Conservation (phyloP, 2,113 vertebrate species). For the Periophthalmodon schlosseri region DNA sequence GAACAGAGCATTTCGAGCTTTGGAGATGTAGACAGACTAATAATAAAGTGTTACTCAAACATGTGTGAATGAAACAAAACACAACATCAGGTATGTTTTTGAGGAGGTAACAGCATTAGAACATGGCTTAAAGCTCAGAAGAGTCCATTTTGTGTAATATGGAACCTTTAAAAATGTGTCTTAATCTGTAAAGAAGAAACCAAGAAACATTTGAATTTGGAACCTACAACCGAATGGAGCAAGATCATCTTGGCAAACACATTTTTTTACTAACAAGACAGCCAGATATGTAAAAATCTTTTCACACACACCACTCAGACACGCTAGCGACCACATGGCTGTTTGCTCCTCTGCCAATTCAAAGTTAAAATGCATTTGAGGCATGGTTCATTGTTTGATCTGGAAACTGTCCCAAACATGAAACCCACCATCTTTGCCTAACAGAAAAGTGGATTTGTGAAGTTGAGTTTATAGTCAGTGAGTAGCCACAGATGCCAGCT, state of each 20-base stretch:
- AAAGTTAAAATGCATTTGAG: constrained; percentile 4
- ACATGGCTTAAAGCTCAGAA: too few relatives aligned
- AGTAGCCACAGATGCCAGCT: constrained; percentile 1
- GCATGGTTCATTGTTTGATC: neutral
- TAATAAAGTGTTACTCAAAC: too few relatives aligned
- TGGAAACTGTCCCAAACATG: neutral
- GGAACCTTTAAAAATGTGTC: too few relatives aligned
- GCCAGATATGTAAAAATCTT: constrained; percentile 35
- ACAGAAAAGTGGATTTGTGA: neutral
- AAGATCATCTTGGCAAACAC: constrained; percentile 17
- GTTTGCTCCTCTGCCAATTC: constrained; percentile 20
- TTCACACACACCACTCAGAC: constrained; percentile 19
- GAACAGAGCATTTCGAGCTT: too few relatives aligned
- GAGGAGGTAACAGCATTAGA: too few relatives aligned
- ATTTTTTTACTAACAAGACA: neutral
- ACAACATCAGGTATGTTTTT: too few relatives aligned
- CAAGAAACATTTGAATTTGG: constrained; percentile 28
- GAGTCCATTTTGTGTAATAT: too few relatives aligned
- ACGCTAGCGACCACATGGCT: constrained; percentile 32
- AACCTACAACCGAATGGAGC: constrained; percentile 9
- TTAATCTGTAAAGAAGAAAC: neutral
- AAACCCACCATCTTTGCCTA: neutral
- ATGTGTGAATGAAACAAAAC: too few relatives aligned
- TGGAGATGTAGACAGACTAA: too few relatives aligned
- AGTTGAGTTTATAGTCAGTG: neutral